phyloP scores from a whole-genome alignment of 92 coral and sea anemone genomes.

The Chrysogorgia sp. region DNA sequence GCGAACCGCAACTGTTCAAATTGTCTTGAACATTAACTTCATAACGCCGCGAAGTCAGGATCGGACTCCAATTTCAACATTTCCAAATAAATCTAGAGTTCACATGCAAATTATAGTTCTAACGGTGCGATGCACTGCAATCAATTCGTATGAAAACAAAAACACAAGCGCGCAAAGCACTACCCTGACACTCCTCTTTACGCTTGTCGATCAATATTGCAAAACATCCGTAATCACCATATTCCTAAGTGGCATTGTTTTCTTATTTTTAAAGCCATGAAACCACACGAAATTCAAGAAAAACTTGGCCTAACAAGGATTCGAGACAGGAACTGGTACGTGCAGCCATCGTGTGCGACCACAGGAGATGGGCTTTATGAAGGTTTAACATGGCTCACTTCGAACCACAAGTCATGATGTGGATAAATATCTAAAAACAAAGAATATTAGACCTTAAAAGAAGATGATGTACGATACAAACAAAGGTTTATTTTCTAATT shows the following conservation, averaged over 20 bases:
- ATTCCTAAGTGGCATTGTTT: neutral
- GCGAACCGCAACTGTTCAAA: no score
- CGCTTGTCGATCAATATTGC: no score
- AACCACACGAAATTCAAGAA: slow-evolving; percentile 95
- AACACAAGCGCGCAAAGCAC: no score
- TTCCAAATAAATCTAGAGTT: no score
- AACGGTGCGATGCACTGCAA: no score
- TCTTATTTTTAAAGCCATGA: slow-evolving; percentile 71
- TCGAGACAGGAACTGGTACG: slow-evolving; percentile 95
- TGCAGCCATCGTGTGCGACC: slow-evolving; percentile 97
- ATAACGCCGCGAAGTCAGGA: no score
- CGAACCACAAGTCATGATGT: slow-evolving; percentile 69
- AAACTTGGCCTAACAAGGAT: slow-evolving; percentile 73
- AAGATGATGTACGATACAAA: slow-evolving; percentile 16
- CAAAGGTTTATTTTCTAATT: neutral
- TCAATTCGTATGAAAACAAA: no score
- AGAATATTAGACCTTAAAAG: slow-evolving; percentile 27
- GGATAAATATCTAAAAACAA: neutral
- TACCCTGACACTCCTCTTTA: no score
- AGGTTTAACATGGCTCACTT: slow-evolving; percentile 89
- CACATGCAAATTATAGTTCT: no score
- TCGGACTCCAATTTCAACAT: no score
- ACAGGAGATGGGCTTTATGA: slow-evolving; percentile 97
- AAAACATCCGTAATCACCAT: no score
- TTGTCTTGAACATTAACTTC: no score